Percentiles rank a stretch among this genome's conserved stretches.
phyloP scores from a whole-genome alignment of 2,797 vertebrate genomes.

The Dicrostonyx torquatus region DNA sequence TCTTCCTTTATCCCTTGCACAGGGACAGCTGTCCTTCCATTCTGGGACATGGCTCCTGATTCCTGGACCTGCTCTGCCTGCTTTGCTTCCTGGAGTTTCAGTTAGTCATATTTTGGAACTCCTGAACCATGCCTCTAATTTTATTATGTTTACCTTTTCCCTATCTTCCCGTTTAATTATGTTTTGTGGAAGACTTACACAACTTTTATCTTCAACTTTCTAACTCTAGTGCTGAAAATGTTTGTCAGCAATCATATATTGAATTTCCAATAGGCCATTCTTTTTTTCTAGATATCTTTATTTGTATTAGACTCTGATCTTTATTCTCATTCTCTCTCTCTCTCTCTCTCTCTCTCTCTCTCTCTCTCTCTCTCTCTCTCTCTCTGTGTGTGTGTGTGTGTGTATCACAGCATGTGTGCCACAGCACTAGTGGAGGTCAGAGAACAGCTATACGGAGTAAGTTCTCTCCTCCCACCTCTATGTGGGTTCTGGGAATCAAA shows the following conservation, averaged over 20 bases:
- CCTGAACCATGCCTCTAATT: background rate
- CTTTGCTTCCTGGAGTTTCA: background rate
- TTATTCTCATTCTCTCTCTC: background rate
- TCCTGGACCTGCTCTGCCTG: background rate
- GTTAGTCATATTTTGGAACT: background rate
- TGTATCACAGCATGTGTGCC: too few species aligned
- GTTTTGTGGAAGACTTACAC: constrained; percentile 22
- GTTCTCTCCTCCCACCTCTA: background rate
- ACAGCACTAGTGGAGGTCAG: background rate
- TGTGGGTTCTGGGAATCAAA: background rate
- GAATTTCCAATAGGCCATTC: background rate
- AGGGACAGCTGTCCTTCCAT: background rate
- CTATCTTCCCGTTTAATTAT: background rate
- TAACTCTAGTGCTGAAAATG: constrained; percentile 20
- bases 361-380: too few species aligned
- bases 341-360: too few species aligned
- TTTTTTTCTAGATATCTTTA: constrained; percentile 22
- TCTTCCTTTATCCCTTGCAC: background rate
- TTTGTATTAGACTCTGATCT: background rate
- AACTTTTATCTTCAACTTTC: constrained; percentile 28
- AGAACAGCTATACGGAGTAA: background rate
- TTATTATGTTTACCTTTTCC: background rate
- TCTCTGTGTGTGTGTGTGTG: too few species aligned
- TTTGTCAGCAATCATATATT: constrained; percentile 14
- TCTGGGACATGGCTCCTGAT: background rate